These are phyloP conservation scores for Psilopsiagon aurifrons DNA, from an alignment of 2,113 vertebrate species.

Conservation along the genomic window DNA sequence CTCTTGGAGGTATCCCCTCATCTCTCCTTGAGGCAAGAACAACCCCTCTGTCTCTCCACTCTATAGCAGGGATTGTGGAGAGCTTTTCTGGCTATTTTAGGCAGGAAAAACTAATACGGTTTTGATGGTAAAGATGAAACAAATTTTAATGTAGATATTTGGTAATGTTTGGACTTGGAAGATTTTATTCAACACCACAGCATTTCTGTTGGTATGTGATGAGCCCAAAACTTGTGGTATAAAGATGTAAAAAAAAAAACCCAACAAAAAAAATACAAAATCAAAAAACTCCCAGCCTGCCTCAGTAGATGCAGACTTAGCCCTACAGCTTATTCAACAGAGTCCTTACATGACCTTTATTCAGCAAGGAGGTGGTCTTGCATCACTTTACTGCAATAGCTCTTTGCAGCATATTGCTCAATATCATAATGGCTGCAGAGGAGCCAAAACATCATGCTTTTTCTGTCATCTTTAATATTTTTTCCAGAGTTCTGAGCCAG, in stretches of 20 bases:
- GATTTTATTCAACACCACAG: neutral
- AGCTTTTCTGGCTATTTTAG: neutral
- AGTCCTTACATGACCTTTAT: neutral
- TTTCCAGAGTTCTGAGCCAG: constrained; percentile 22
- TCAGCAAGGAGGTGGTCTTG: constrained; percentile 14
- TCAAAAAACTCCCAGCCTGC: neutral
- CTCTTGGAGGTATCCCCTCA: neutral
- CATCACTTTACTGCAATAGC: constrained; percentile 3
- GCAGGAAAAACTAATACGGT: neutral
- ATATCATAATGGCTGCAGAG: constrained; percentile 12
- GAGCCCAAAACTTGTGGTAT: neutral
- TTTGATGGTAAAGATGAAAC: neutral
- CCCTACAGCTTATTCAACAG: neutral
- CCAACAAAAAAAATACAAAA: neutral
- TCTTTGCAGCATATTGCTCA: constrained; percentile 24
- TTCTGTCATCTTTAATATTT: constrained; percentile 38
- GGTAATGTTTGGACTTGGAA: neutral
- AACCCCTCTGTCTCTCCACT: neutral
- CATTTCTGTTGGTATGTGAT: neutral
- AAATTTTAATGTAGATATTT: neutral
- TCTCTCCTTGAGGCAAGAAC: neutral
- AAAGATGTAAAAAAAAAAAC: neutral
- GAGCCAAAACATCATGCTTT: neutral
- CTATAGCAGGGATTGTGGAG: neutral
- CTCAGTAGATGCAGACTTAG: neutral